phyloP scores from a whole-genome alignment of 2,888 invertebrate genomes.

The Eumacrocentrus americanus region DNA sequence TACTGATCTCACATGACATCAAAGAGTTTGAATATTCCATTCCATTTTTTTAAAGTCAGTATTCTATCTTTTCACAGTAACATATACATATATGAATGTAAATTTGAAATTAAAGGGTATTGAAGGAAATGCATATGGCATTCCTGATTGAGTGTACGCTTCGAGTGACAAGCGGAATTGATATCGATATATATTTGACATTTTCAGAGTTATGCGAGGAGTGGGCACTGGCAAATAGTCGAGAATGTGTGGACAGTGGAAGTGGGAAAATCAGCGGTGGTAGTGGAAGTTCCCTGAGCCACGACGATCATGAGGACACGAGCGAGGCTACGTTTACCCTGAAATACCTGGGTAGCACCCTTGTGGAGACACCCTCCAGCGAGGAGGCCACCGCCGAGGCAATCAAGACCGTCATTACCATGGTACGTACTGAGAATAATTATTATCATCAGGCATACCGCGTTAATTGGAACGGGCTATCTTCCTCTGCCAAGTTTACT shows the following conservation, averaged over 20 bases:
- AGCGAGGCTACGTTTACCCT: slow-evolving; percentile 67
- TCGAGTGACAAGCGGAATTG: not conserved
- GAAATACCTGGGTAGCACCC: slow-evolving; percentile 79
- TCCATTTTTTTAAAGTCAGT: not conserved
- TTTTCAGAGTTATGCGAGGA: slow-evolving; percentile 72
- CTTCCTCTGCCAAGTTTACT: too few relatives aligned
- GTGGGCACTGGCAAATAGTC: slow-evolving; percentile 70
- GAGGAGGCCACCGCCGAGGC: slow-evolving; percentile 81
- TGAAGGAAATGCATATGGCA: too few relatives aligned
- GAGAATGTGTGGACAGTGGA: slow-evolving; percentile 64
- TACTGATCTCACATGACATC: not conserved
- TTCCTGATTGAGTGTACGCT: too few relatives aligned
- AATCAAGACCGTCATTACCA: slow-evolving; percentile 78
- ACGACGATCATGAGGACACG: slow-evolving; percentile 53
- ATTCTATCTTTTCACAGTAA: too few relatives aligned
- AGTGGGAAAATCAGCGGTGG: slow-evolving; percentile 61
- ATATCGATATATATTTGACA: not conserved
- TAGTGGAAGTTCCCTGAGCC: slow-evolving; percentile 47
- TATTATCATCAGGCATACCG: slow-evolving; percentile 8
- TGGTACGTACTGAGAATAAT: slow-evolving; percentile 49
- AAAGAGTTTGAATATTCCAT: not conserved
- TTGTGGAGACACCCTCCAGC: slow-evolving; percentile 77
- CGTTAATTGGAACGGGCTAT: slow-evolving; percentile 10
- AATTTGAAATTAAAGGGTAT: too few relatives aligned
- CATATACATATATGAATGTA: too few relatives aligned